Evolutionary conservation across 2,797 vertebrate species (phyloP), one percentile per base, ranked within the genome.

Genomic region (Anguilla obscura): DNA sequence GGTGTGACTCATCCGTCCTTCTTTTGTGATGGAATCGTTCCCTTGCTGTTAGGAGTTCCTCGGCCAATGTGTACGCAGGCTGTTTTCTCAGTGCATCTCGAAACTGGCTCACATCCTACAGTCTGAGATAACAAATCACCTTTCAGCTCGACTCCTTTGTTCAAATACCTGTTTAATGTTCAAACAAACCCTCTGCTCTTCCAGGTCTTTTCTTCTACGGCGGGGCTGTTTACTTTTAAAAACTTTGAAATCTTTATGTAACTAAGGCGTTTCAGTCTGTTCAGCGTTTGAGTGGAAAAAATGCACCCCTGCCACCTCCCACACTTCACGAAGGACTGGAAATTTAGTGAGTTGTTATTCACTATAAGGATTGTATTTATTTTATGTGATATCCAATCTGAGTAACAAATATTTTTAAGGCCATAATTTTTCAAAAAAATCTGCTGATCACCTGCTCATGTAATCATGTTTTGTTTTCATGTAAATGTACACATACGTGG

Each of bases 151-250:
- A 79, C 74, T 79, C 74, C 18, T 40, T 45, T 45, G 74, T 45
- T 45, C 36, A 79, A 40, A 45, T 79, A 79, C 74, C 74, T 79
- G 74, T 79, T 79, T 45, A 79, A 79, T 45, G 74, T 79, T 36
- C 74, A 79, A 79, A 79, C 74, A 79, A 45, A 79, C 74, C 74
- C 21, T 45, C 12, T 79, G 30, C 30, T 18, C 0, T 24, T 21
- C 36, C 24, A 30, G 69, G 36, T 9, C 5, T 16, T 60, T 33
- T 36, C 45, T 79, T 40, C 33, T 21, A 5, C 16, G 21, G 33
- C 74, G 0, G 8, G 16, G 4, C 36, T 45, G 36, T 79, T 79
- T 40, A 79, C 74, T 79, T 21, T 79, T n/a, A 66, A 79, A 33
- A 33, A 45, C 4, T 18, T 3, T 21, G 33, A 79, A 79, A 79